Conservation (phyloP, 2,888 invertebrate genomes). For the Chaitophorus viminalis region DNA sequence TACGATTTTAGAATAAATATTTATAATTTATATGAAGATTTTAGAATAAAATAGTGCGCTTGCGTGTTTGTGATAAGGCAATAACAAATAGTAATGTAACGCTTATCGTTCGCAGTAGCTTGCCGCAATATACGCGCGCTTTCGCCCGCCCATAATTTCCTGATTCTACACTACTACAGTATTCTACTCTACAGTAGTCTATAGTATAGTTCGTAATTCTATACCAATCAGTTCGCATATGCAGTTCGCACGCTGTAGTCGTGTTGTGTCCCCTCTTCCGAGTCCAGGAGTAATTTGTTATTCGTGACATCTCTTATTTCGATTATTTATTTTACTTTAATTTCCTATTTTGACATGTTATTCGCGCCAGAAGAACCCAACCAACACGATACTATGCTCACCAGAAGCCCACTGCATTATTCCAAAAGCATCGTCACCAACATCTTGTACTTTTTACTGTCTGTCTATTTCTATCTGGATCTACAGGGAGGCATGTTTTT, state of each 20-base stretch:
- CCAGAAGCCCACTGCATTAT: slow-evolving; percentile 27
- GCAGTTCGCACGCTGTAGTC: not conserved
- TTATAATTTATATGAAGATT: too few species aligned
- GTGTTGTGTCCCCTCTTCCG: not conserved
- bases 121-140: not conserved
- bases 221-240: not conserved
- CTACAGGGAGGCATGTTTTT: slow-evolving; percentile 58
- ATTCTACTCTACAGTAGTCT: too few species aligned
- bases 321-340: not conserved
- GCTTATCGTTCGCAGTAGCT: not conserved
- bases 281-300: not conserved
- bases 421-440: slow-evolving; percentile 42
- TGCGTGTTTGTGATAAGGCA: too few species aligned
- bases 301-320: not conserved
- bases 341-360: not conserved
- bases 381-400: not conserved
- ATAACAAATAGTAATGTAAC: not conserved
- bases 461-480: slow-evolving; percentile 55
- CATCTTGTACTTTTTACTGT: slow-evolving; percentile 49
- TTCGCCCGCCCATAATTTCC: not conserved
- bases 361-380: not conserved
- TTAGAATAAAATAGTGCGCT: too few species aligned
- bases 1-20: too few species aligned
- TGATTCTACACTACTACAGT: not conserved
- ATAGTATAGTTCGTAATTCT: too few species aligned